These are phyloP conservation scores for Apteryx mantelli DNA, from an alignment of 2,113 vertebrate genomes.

Conservation along the genomic window DNA sequence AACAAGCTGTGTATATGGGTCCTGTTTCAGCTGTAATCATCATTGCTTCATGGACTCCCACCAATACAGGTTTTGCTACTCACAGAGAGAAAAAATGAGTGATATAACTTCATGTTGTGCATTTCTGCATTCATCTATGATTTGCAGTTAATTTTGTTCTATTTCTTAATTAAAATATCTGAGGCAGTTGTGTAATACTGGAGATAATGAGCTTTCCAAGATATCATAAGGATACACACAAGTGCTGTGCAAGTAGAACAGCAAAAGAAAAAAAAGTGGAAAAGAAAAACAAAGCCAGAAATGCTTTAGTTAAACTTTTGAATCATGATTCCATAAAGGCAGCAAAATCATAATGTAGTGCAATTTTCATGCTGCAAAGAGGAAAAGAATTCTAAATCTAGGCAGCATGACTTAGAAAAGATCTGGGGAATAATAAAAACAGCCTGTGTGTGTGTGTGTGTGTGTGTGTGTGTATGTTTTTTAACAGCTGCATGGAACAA, in stretches of 20 bases:
- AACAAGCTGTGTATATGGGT: neutral
- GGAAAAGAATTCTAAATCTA: constrained; percentile 33
- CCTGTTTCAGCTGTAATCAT: neutral
- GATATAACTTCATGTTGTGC: neutral
- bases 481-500: constrained; percentile 50
- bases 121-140: neutral
- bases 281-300: neutral
- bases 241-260: neutral
- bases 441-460: neutral
- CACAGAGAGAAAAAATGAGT: neutral
- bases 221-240: neutral
- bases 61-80: neutral
- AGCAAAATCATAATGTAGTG: neutral
- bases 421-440: constrained; percentile 39
- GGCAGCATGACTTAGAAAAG: constrained; percentile 29
- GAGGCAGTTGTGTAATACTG: neutral
- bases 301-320: constrained; percentile 14
- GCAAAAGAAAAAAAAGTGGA: neutral
- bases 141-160: neutral
- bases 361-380: constrained; percentile 44
- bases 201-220: neutral
- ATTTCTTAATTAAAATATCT: neutral
- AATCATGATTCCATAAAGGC: constrained; percentile 7
- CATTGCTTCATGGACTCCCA: neutral
- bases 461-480: neutral